phyloP scores from a whole-genome alignment of 64 coral and sea anemone species.

The Montipora cactus region DNA sequence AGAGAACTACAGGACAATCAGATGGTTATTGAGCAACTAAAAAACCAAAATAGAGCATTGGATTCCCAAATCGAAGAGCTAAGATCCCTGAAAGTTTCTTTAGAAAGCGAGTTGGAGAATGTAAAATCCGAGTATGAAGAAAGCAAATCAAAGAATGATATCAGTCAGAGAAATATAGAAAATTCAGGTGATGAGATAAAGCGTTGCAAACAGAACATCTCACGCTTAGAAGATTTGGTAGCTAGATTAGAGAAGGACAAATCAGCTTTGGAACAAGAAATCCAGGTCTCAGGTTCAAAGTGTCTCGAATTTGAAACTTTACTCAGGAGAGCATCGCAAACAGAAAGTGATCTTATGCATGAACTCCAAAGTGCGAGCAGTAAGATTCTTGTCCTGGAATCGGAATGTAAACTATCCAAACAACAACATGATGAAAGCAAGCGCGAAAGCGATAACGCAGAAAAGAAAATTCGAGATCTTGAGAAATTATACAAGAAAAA shows the following conservation, averaged over 20 bases:
- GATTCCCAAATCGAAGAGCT: constrained; percentile 56
- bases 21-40: neutral
- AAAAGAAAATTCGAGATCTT: constrained; percentile 68
- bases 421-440: constrained; percentile 57
- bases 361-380: constrained; percentile 56
- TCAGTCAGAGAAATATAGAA: constrained; percentile 13
- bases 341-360: constrained; percentile 66
- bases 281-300: constrained; percentile 38
- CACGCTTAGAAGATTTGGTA: constrained; percentile 23
- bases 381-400: constrained; percentile 75
- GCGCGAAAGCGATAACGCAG: constrained; percentile 42
- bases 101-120: constrained; percentile 52
- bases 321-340: constrained; percentile 47
- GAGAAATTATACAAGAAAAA: constrained; percentile 62
- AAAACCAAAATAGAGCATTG: constrained; percentile 21
- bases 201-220: constrained; percentile 39
- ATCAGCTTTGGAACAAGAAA: constrained; percentile 46
- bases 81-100: constrained; percentile 19
- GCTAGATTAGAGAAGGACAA: constrained; percentile 60
- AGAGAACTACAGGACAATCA: constrained; percentile 44
- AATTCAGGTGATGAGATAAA: constrained; percentile 61
- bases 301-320: constrained; percentile 56
- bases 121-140: constrained; percentile 41
- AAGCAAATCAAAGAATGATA: constrained; percentile 30
- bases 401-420: constrained; percentile 47